Evolutionary conservation across 2,888 invertebrate species (phyloP), one percentile per base, ranked within the genome.

Genomic region (Thalpophila matura): DNA sequence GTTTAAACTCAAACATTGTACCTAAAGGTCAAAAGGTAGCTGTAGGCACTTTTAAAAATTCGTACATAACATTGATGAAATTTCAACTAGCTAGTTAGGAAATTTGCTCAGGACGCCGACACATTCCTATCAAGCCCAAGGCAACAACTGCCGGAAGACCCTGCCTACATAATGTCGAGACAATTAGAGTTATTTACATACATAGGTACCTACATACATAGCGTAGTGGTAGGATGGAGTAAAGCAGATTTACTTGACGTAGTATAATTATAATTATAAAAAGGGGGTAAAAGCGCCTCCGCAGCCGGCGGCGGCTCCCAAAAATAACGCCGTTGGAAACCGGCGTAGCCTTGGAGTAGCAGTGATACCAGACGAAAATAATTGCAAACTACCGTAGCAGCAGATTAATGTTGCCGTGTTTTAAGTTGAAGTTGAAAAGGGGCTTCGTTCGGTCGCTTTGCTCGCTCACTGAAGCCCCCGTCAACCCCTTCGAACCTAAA

Each of bases 21-120:
- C 18, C 26, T 33, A 40, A 33, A 71, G 71, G 71, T 62, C 22
- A 49, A 49, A 42, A 62, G 42, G 49, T 70, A 22, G 14, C 7
- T 18, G 64, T 26, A n/a, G n/a, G n/a, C n/a, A 62, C 63, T 29
- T 43, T 43, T 7, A n/a, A 49, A 64, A 70, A 47, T 31, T 7
- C 27, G 26, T 33, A 9, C 38, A 18, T 7, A 42, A 24, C 16
- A 35, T 60, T 24, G 61, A 35, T 47, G 46, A 12, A 61, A 47
- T 43, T 70, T 31, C 14, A 12, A 49, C 20, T 10, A 18, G n/a
- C 31, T 16, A 37, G 24, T 29, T 18, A 43, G 20, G 3, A 22
- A 33, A 14, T 37, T 18, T 47, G 42, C 40, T 49, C 29, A 49
- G 70, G 29, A 46, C 10, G 14, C 24, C 24, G 40, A 31, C 29